Base-by-base conservation (phyloP, 2,113 vertebrate genomes). In the Corythornis madagascariensis region DNA sequence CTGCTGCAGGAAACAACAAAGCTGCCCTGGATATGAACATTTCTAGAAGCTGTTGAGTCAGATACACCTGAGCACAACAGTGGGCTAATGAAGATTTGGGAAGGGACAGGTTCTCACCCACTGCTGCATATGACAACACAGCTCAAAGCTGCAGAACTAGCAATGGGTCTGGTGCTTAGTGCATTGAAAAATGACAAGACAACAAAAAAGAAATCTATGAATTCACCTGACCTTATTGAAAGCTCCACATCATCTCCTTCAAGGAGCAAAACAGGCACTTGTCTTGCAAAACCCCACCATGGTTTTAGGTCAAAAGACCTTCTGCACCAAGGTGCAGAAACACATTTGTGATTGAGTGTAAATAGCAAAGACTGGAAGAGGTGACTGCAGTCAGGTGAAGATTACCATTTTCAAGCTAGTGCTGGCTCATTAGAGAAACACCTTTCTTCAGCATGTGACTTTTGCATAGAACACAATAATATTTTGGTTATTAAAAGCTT, bases 31-130 rank as follows among this genome's bases (percentile, higher is more conserved):
- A 2, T 5, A 7, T 0, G 3, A 4, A 7, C 25, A 1, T 20
- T 48, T 13, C 57, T 24, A 21, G n/a, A 1, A 53, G 47, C 31
- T 26, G 9, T 6, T 33, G 64, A 6, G 52, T 38, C 76, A 31
- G 64, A 22, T 13, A 29, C 53, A 6, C 1, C 53, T 4, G 3
- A 29, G 10, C 13, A 4, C 0, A 2, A 33, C 10, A 1, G 3
- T 3, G 22, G 35, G 53, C 29, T 25, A 4, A 2, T 0, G 10
- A 20, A 15, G 21, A 0, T 57, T 33, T 67, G 83, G 65, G 86
- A n/a, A 45, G 0, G 21, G 50, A 12, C 7, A 28, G 20, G 6
- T 17, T 78, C 53, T 57, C 29, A 10, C 16, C 2, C 17, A 0
- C 5, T 8, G 2, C 65, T 59, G 38, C 33, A 64, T 10, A 12